Conservation (phyloP, 2,797 vertebrate genomes). For the Myripristis murdjan region DNA sequence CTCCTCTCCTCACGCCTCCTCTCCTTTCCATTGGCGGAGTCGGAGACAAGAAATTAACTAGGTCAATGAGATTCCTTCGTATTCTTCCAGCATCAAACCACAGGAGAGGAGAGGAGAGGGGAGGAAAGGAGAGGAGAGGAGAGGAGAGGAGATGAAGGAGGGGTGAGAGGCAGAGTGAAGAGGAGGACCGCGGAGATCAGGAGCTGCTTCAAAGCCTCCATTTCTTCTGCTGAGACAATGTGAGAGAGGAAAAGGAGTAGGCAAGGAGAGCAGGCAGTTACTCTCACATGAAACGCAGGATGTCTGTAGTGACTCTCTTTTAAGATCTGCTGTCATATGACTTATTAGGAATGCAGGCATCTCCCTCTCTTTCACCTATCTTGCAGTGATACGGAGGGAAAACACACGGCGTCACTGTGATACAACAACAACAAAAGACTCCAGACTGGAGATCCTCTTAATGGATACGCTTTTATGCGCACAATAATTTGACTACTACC, state of each 20-base stretch:
- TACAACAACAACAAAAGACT: conserved; percentile 2
- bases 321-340: neutral
- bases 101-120: conserved; percentile 32
- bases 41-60: conserved; percentile 79
- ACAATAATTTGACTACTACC: neutral
- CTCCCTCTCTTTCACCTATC: conserved; percentile 28
- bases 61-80: conserved; percentile 86
- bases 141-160: conserved; percentile 17
- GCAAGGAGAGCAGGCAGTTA: neutral
- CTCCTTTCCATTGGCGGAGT: conserved; percentile 66
- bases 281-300: conserved; percentile 41
- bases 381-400: conserved; percentile 17
- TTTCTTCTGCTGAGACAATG: conserved; percentile 17
- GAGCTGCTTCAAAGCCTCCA: conserved; percentile 33
- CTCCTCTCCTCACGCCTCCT: conserved; percentile 58
- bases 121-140: conserved; percentile 36
- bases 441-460: fast-evolving
- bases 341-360: conserved; percentile 28
- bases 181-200: conserved; percentile 32
- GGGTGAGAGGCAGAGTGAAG: conserved; percentile 20
- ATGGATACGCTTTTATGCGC: neutral
- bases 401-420: too few relatives aligned
- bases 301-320: conserved; percentile 38
- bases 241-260: neutral
- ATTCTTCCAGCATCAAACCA: conserved; percentile 55